phyloP scores from a whole-genome alignment of 2,797 vertebrate genomes.

The Monodelphis domestica region DNA sequence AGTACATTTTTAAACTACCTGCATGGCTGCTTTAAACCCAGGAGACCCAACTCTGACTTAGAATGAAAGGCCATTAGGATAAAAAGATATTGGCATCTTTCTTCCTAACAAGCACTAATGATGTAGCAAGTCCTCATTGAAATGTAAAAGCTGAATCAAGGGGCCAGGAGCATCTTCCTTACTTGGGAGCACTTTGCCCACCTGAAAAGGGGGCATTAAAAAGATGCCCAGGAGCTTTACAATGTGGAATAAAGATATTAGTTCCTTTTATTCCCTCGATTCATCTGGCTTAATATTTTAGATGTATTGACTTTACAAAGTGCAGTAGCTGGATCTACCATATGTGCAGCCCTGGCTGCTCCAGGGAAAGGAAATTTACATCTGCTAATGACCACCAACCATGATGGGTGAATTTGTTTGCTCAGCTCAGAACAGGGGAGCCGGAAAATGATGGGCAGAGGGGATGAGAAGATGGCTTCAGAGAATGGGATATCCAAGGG shows the following conservation, averaged over 20 bases:
- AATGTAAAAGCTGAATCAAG: conserved; percentile 48
- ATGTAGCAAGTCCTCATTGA: conserved; percentile 30
- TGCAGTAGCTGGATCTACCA: background rate
- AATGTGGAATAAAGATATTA: conserved; percentile 75
- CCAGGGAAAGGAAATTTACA: conserved; percentile 48
- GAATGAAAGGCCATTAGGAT: conserved; percentile 46
- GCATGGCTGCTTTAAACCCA: conserved; percentile 29
- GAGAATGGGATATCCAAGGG: background rate
- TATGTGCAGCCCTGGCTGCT: background rate
- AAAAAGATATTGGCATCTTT: conserved; percentile 43
- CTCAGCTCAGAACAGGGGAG: background rate
- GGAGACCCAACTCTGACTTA: conserved; percentile 14
- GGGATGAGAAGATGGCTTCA: background rate
- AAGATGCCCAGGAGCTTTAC: conserved; percentile 73
- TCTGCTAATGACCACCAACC: conserved; percentile 38
- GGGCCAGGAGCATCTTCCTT: conserved; percentile 8
- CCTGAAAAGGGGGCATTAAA: conserved; percentile 61
- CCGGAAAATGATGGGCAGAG: background rate
- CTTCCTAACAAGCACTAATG: conserved; percentile 56
- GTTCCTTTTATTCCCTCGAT: conserved; percentile 73
- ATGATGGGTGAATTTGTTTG: background rate
- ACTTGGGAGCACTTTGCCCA: conserved; percentile 43
- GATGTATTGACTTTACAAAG: conserved; percentile 25
- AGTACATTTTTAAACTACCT: conserved; percentile 35
- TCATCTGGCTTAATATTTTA: conserved; percentile 62